Percentiles rank a stretch among this genome's conserved stretches.
These are phyloP conservation scores for Aphelenchoides fujianensis DNA, from an alignment of 1,140 invertebrate species.

Conservation along the genomic window DNA sequence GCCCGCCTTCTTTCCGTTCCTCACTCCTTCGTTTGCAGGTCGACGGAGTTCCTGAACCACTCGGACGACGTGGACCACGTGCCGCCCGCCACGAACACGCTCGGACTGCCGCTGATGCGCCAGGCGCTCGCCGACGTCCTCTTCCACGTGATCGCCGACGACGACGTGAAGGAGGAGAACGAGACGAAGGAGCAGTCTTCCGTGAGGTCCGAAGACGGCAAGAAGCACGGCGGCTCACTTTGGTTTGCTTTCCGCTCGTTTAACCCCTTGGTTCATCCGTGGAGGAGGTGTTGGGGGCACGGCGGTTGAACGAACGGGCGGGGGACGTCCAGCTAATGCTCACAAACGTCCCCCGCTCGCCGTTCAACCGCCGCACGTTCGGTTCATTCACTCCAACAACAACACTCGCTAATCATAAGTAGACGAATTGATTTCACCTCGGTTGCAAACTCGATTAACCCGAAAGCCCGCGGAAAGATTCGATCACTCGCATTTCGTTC, in stretches of 20 bases:
- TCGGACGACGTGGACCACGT: conserved; percentile 31
- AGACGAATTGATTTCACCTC: too few relatives aligned
- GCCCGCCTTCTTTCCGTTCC: conserved; percentile 17
- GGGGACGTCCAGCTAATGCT: too few relatives aligned
- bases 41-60: conserved; percentile 39
- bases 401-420: too few relatives aligned
- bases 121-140: conserved; percentile 61
- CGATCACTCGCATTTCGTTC: too few relatives aligned
- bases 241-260: conserved; percentile 18
- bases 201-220: conserved; percentile 27
- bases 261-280: not conserved
- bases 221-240: not conserved
- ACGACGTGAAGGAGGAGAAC: conserved; percentile 50
- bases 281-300: conserved; percentile 3
- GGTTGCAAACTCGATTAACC: too few relatives aligned
- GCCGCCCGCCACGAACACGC: conserved; percentile 58
- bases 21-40: conserved; percentile 25
- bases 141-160: conserved; percentile 61
- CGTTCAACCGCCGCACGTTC: too few relatives aligned
- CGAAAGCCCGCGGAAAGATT: too few relatives aligned
- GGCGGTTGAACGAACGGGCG: not conserved
- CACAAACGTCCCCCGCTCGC: too few relatives aligned
- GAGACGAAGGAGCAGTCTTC: conserved; percentile 28
- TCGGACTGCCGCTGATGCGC: conserved; percentile 57
- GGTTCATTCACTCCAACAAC: too few relatives aligned